Evolutionary conservation across 1,140 invertebrate genomes (phyloP).

Genomic region (Brachionus calyciflorus): DNA sequence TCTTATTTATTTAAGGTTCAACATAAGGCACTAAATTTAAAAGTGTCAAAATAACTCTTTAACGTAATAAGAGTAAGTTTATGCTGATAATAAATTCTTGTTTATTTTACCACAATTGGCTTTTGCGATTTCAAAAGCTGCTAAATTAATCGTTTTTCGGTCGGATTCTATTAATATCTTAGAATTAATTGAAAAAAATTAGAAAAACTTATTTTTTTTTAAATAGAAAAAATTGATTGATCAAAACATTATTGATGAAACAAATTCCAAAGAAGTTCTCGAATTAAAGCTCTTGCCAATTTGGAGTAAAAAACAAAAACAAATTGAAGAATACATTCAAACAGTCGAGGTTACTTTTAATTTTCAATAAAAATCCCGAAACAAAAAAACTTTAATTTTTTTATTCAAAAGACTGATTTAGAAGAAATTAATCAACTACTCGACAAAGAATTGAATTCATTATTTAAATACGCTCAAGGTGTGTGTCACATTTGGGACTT

Average conservation of each 20-base stretch:
- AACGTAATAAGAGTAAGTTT: too few species aligned
- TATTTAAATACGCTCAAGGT: conserved; percentile 59
- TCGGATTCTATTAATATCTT: too few species aligned
- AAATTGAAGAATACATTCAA: conserved; percentile 45
- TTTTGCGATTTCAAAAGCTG: too few species aligned
- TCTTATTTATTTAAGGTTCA: too few species aligned
- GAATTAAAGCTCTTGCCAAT: conserved; percentile 30
- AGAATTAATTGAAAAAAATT: too few species aligned
- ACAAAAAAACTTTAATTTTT: neutral
- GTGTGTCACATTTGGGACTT: conserved; percentile 59
- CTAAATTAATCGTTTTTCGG: too few species aligned
- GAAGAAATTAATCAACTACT: conserved; percentile 53
- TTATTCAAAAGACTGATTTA: conserved; percentile 52
- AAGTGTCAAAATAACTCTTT: too few species aligned
- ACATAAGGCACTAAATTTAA: too few species aligned
- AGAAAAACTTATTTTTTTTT: neutral
- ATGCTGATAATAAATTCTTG: too few species aligned
- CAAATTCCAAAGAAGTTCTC: conserved; percentile 36
- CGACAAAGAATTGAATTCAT: conserved; percentile 51
- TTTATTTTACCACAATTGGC: too few species aligned
- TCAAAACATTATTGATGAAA: conserved; percentile 23
- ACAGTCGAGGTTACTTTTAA: conserved; percentile 9
- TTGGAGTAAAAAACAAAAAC: conserved; percentile 42
- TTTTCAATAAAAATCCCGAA: neutral
- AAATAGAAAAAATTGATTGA: conserved; percentile 21